These are phyloP conservation scores for Equus przewalskii DNA, from an alignment of 2,113 vertebrate genomes.

Conservation along the genomic window DNA sequence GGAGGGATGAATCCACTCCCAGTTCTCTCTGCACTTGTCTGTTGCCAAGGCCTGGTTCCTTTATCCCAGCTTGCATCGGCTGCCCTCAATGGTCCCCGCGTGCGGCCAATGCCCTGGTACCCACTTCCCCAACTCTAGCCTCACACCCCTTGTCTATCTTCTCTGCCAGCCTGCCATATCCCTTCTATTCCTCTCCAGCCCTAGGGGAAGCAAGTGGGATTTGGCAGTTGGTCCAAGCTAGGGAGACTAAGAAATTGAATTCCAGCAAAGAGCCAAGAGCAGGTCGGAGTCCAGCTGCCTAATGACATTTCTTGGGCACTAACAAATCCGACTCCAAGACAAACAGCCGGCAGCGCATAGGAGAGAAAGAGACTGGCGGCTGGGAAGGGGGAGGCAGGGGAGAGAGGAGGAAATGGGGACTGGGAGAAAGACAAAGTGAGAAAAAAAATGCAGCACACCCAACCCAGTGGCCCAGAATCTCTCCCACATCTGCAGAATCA, in stretches of 20 bases:
- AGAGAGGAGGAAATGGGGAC: conserved; percentile 35
- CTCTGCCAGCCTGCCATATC: neutral
- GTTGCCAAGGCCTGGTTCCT: neutral
- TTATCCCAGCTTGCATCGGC: neutral
- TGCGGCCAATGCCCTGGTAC: rapidly evolving
- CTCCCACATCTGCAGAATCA: conserved; percentile 77
- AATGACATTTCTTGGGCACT: conserved; percentile 72
- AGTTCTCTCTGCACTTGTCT: neutral
- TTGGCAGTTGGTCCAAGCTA: conserved; percentile 16
- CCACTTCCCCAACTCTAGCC: neutral
- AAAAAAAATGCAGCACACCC: neutral
- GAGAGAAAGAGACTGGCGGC: conserved; percentile 32
- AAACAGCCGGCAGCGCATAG: conserved; percentile 67
- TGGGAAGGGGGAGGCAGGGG: neutral
- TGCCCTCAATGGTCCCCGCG: neutral
- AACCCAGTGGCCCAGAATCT: conserved; percentile 63
- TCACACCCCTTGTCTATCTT: no score
- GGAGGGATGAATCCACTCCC: neutral
- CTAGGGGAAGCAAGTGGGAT: neutral
- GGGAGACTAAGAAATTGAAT: neutral
- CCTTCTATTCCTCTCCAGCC: neutral
- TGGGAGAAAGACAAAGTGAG: conserved; percentile 56
- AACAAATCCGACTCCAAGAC: conserved; percentile 67
- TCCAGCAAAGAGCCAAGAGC: conserved; percentile 42
- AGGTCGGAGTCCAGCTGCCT: conserved; percentile 51